Conservation (phyloP, 2,113 vertebrate genomes). For the Nerophis lumbriciformis region DNA sequence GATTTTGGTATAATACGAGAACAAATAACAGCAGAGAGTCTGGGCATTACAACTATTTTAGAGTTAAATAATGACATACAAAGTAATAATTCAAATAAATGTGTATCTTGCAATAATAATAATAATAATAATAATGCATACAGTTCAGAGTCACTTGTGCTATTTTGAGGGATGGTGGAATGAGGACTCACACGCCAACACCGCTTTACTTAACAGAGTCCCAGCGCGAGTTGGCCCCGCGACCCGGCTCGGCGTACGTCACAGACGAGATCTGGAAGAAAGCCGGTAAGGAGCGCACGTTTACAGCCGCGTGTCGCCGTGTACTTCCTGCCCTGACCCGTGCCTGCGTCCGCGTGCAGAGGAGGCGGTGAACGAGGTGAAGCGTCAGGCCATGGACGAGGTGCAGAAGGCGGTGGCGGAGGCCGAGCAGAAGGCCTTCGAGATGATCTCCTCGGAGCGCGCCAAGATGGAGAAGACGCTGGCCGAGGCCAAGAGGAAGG, state of each 20-base stretch:
- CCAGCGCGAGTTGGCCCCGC: conserved; percentile 82
- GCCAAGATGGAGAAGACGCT: conserved; percentile 98
- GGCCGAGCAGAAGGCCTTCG: conserved; percentile 96
- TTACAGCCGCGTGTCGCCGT: too few relatives aligned
- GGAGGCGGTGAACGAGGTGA: conserved; percentile 98
- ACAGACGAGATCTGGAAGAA: conserved; percentile 98
- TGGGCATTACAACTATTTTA: too few relatives aligned
- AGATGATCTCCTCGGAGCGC: conserved; percentile 93
- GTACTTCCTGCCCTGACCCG: not conserved
- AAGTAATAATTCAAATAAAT: too few relatives aligned
- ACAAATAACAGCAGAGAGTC: too few relatives aligned
- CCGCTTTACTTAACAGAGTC: conserved; percentile 72
- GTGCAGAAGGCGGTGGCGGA: conserved; percentile 96
- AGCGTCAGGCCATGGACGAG: conserved; percentile 98
- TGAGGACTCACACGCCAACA: not conserved
- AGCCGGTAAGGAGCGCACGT: conserved; percentile 77
- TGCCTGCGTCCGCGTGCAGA: conserved; percentile 63
- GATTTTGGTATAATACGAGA: too few relatives aligned
- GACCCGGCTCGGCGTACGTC: conserved; percentile 87
- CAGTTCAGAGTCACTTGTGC: too few relatives aligned
- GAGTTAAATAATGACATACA: too few relatives aligned
- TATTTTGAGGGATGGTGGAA: too few relatives aligned
- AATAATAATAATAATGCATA: too few relatives aligned
- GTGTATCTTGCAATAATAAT: too few relatives aligned
- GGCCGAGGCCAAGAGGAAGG: conserved; percentile 89